Conservation (phyloP, 2,113 vertebrate genomes). For the Charadrius vociferus region DNA sequence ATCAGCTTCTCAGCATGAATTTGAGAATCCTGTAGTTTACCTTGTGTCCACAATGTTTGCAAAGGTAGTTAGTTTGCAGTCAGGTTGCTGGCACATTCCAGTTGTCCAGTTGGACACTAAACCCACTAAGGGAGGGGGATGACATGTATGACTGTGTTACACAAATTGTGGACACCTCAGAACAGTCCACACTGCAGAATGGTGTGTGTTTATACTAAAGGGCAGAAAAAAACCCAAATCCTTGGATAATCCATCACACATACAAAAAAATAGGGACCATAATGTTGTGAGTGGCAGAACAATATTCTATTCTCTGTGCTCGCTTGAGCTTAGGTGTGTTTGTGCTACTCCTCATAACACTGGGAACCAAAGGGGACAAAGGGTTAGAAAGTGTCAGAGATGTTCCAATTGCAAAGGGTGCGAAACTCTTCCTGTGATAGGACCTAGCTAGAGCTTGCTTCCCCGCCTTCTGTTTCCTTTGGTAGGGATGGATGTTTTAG, state of each 20-base stretch:
- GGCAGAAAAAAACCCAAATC: not conserved
- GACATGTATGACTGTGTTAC: accelerated
- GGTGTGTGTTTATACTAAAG: not conserved
- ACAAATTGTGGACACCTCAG: not conserved
- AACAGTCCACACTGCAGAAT: not conserved
- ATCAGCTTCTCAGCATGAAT: not conserved
- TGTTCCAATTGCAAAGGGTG: not conserved
- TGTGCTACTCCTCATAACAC: not conserved
- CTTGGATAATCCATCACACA: not conserved
- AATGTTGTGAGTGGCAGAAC: not conserved
- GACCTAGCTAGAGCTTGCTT: not conserved
- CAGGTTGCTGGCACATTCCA: not conserved
- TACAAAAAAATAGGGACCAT: not conserved
- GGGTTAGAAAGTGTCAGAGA: not conserved
- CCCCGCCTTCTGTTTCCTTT: not conserved
- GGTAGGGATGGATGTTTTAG: not conserved
- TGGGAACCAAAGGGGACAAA: not conserved
- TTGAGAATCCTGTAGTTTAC: not conserved
- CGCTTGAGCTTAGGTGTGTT: not conserved
- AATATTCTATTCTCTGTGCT: not conserved
- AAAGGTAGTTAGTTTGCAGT: not conserved
- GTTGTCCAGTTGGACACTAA: not conserved
- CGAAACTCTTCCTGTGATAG: not conserved
- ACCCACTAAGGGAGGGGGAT: not conserved
- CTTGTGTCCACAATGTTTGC: not conserved